Evolutionary conservation across 1,140 invertebrate genomes (phyloP).

Genomic region (Subanguina moxae): DNA sequence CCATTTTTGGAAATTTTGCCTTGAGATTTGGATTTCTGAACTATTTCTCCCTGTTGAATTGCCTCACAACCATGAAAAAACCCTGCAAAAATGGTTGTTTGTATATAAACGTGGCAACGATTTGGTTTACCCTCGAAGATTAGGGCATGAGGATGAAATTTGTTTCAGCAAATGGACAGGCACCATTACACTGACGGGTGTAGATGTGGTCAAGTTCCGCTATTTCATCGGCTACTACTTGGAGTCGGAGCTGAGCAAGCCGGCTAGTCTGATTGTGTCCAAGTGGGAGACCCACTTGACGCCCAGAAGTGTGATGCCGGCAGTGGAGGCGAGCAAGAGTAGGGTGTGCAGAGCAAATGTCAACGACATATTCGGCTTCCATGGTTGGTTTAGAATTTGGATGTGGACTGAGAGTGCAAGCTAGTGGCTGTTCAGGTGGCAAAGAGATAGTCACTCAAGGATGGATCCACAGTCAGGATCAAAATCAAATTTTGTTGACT

Average conservation of each 20-base stretch:
- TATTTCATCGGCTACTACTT: constrained; percentile 58
- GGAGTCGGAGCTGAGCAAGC: constrained; percentile 33
- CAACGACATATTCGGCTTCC: constrained; percentile 56
- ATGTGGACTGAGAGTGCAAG: too few species aligned
- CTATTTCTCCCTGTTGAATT: too few species aligned
- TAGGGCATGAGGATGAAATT: background rate
- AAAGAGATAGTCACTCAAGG: constrained; percentile 50
- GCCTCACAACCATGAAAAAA: too few species aligned
- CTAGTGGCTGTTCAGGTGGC: constrained; percentile 43
- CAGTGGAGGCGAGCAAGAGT: constrained; percentile 44
- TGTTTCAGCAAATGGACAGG: constrained; percentile 42
- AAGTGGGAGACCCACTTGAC: constrained; percentile 56
- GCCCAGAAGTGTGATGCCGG: constrained; percentile 48
- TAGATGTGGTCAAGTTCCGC: constrained; percentile 52
- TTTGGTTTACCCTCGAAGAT: too few species aligned
- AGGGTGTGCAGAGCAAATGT: constrained; percentile 51
- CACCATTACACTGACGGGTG: constrained; percentile 29
- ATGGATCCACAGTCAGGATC: constrained; percentile 48
- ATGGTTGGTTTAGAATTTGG: constrained; percentile 42
- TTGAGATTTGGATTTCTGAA: too few species aligned
- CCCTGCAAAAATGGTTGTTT: too few species aligned
- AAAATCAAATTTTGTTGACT: constrained; percentile 53
- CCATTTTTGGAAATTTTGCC: too few species aligned
- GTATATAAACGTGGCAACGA: too few species aligned
- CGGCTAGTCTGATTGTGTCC: constrained; percentile 45